Evolutionary conservation across 2,113 vertebrate species (phyloP).

Genomic region (Sinosuthora webbiana): DNA sequence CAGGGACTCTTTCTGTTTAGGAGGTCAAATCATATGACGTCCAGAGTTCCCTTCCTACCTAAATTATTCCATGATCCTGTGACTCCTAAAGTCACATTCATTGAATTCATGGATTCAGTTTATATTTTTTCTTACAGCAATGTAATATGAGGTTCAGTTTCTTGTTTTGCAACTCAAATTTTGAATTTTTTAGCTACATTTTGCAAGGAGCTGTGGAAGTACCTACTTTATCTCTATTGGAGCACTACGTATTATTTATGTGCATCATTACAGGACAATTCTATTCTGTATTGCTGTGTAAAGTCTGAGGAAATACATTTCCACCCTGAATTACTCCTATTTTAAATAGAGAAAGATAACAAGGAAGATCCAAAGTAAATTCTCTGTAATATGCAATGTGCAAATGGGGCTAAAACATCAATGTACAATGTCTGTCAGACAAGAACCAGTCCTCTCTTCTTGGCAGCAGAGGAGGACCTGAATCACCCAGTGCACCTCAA

Average conservation of each 20-base stretch:
- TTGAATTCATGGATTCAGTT: neutral
- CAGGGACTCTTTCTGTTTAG: neutral
- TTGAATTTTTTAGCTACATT: neutral
- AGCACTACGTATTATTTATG: neutral
- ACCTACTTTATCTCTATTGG: neutral
- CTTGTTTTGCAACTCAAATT: neutral
- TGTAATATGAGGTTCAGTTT: neutral
- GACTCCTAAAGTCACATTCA: neutral
- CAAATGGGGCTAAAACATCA: neutral
- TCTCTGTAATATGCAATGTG: neutral
- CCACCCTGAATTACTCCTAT: neutral
- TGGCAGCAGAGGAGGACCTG: neutral
- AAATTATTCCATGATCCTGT: neutral
- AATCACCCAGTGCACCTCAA: neutral
- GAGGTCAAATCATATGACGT: neutral
- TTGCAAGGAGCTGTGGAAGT: neutral
- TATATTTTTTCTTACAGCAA: neutral
- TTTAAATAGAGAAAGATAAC: neutral
- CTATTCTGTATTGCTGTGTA: neutral
- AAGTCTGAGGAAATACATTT: neutral
- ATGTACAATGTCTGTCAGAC: neutral
- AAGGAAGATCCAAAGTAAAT: neutral
- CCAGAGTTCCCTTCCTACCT: neutral
- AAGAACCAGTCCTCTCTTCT: neutral
- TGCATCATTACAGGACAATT: neutral